Conservation (phyloP, 1,140 invertebrate species). For the Drosophila subobscura region DNA sequence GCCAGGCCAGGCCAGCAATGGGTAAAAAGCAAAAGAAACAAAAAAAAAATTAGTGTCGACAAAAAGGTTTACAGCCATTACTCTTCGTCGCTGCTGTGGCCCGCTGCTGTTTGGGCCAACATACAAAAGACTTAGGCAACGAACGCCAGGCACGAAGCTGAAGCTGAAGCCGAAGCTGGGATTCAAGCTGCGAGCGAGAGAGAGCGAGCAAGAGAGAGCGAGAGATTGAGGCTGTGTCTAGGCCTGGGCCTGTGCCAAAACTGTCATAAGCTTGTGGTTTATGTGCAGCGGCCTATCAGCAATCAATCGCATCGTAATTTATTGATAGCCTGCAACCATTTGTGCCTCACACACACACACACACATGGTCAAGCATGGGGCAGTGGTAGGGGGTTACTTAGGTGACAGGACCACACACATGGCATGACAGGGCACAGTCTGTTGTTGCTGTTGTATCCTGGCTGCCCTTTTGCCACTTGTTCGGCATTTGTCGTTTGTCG, state of each 20-base stretch:
- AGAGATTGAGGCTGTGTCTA: no score
- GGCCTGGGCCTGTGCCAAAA: constrained; percentile 64
- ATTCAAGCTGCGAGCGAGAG: no score
- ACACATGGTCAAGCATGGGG: constrained; percentile 26
- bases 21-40: constrained; percentile 26
- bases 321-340: constrained; percentile 61
- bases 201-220: no score
- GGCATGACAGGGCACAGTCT: constrained; percentile 14
- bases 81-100: constrained; percentile 61
- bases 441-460: constrained; percentile 24
- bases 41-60: constrained; percentile 81
- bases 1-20: constrained; percentile 17
- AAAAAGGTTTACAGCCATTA: constrained; percentile 82
- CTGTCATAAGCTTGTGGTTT: constrained; percentile 78
- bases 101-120: constrained; percentile 61
- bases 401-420: constrained; percentile 47
- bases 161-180: background rate
- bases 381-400: constrained; percentile 15
- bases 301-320: constrained; percentile 75
- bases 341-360: constrained; percentile 8
- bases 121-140: constrained; percentile 82
- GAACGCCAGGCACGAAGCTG: constrained; percentile 39
- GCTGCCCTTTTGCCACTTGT: constrained; percentile 56
- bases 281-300: constrained; percentile 73
- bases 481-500: constrained; percentile 54